Conservation (phyloP, 2,113 vertebrate species). For the Rhabdomys dilectus region DNA sequence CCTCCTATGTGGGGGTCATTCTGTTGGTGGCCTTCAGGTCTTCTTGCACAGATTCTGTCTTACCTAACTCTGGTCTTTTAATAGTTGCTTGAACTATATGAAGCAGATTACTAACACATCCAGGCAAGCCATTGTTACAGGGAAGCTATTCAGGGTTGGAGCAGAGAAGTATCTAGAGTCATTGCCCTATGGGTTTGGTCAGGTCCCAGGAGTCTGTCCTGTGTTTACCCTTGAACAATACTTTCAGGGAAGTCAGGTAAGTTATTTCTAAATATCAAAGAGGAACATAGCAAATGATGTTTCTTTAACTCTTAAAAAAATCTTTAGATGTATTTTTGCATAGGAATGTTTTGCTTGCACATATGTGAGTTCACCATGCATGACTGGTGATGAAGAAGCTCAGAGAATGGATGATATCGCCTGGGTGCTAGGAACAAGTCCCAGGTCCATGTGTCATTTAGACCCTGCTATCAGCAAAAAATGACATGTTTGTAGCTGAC, state of each 20-base stretch:
- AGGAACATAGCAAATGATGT: slow-evolving; percentile 71
- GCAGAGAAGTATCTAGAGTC: neutral
- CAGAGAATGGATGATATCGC: neutral
- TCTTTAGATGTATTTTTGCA: neutral
- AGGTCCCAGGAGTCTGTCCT: neutral
- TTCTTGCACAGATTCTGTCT: neutral
- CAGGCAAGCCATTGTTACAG: neutral
- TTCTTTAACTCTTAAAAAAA: neutral
- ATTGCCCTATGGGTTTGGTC: neutral
- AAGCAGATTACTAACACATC: neutral
- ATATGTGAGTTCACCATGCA: neutral
- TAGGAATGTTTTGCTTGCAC: neutral
- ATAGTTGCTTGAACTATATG: no score
- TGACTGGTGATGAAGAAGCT: neutral
- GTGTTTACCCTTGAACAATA: neutral
- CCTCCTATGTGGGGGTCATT: neutral
- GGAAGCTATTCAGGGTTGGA: no score
- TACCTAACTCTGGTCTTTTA: neutral
- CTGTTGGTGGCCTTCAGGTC: neutral
- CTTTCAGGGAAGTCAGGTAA: slow-evolving; percentile 75
- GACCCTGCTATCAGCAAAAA: neutral
- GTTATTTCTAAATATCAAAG: slow-evolving; percentile 26
- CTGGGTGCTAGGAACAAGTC: neutral
- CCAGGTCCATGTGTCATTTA: neutral
- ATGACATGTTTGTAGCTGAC: neutral